phyloP scores from a whole-genome alignment of 2,888 invertebrate genomes.

The Tachina lurida region DNA sequence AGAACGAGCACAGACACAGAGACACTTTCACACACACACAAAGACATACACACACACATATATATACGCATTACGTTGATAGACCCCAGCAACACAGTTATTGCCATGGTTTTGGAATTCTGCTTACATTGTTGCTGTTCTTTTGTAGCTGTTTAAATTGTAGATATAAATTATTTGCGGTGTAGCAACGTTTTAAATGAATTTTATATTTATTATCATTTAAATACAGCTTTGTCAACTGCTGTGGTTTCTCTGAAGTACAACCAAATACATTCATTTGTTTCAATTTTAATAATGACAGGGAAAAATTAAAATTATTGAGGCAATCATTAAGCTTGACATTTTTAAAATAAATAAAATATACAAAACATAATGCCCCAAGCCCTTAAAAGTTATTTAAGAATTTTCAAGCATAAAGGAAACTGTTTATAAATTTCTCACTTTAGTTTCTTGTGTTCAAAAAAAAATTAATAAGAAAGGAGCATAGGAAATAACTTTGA shows the following conservation, averaged over 20 bases:
- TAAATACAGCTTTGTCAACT: conserved; percentile 47
- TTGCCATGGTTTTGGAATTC: conserved; percentile 28
- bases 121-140: not conserved
- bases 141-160: conserved; percentile 24
- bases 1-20: not conserved
- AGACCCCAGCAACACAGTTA: not conserved
- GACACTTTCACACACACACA: not conserved
- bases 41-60: not conserved
- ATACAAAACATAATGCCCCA: not conserved
- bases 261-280: conserved; percentile 16
- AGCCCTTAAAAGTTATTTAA: not conserved
- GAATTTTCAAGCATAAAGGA: not conserved
- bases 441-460: not conserved
- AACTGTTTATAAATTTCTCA: not conserved
- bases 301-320: conserved; percentile 25
- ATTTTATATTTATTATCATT: conserved; percentile 60
- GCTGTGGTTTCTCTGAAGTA: conserved; percentile 33
- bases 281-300: conserved; percentile 1
- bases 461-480: not conserved
- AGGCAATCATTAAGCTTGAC: not conserved
- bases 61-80: not conserved
- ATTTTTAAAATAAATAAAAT: not conserved
- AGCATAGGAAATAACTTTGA: not conserved
- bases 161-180: conserved; percentile 28
- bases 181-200: conserved; percentile 47